Conservation (phyloP, 1,140 invertebrate species). For the Microplitis mediator region DNA sequence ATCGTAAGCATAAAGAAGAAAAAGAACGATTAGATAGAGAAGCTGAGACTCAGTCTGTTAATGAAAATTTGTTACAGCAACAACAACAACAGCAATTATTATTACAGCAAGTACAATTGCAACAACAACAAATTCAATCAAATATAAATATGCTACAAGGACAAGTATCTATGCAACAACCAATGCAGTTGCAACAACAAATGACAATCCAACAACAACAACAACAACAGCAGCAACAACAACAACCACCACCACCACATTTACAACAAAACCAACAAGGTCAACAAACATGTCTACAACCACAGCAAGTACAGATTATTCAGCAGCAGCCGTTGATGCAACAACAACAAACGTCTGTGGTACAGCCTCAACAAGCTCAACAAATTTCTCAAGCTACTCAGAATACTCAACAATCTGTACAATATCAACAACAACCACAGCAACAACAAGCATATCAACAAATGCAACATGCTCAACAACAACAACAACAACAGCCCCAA, state of each 20-base stretch:
- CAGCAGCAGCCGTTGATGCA: conserved; percentile 54
- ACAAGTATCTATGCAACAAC: conserved; percentile 31
- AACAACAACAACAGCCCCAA: conserved; percentile 59
- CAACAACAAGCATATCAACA: conserved; percentile 45
- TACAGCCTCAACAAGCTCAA: conserved; percentile 67
- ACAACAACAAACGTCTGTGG: conserved; percentile 65
- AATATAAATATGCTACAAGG: conserved; percentile 28
- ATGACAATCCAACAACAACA: conserved; percentile 53
- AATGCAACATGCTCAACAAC: conserved; percentile 60
- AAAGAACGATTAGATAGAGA: conserved; percentile 58
- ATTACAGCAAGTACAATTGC: conserved; percentile 64
- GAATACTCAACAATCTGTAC: conserved; percentile 51
- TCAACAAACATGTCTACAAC: conserved; percentile 53
- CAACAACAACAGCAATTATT: conserved; percentile 66
- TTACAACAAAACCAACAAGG: conserved; percentile 48
- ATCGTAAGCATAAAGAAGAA: conserved; percentile 62
- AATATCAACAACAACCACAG: conserved; percentile 59
- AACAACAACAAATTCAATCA: conserved; percentile 53
- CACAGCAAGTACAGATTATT: conserved; percentile 56
- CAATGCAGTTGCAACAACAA: conserved; percentile 35
- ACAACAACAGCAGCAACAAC: conserved; percentile 21
- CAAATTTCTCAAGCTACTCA: conserved; percentile 60
- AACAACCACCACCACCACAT: conserved; percentile 7
- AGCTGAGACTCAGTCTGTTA: conserved; percentile 46
- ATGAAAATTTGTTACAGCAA: conserved; percentile 53